These are phyloP conservation scores for Tetramorium simillimum DNA, from an alignment of 1,140 invertebrate genomes.

Conservation along the genomic window DNA sequence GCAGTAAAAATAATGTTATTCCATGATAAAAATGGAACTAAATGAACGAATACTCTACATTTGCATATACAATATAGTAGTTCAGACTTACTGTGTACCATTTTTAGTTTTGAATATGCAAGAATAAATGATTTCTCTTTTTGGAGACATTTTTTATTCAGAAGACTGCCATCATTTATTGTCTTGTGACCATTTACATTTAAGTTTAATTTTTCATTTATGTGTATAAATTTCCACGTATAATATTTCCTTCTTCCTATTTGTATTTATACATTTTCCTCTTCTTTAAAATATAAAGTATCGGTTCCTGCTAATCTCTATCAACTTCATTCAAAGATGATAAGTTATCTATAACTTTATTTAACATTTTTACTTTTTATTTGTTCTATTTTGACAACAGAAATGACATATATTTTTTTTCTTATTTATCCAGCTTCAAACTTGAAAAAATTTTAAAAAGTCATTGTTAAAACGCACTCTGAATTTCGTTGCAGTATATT, in stretches of 20 bases:
- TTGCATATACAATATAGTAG: conserved; percentile 17
- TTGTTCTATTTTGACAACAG: neutral
- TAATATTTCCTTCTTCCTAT: neutral
- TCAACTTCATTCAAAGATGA: neutral
- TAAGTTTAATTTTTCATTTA: neutral
- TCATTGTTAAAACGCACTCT: neutral
- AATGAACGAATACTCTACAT: conserved; percentile 7
- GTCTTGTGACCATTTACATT: neutral
- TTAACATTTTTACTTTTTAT: neutral
- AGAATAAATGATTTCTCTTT: conserved; percentile 1
- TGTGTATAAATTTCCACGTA: neutral
- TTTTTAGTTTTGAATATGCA: conserved; percentile 24
- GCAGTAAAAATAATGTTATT: conserved; percentile 3
- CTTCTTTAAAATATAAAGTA: neutral
- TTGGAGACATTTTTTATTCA: neutral
- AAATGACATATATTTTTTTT: neutral
- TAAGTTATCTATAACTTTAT: neutral
- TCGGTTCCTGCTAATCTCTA: neutral
- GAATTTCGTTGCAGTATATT: neutral
- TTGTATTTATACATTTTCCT: no score
- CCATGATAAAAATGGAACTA: neutral
- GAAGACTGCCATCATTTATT: neutral
- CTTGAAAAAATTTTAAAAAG: neutral
- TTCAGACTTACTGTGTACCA: neutral
- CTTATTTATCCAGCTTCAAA: neutral